Evolutionary conservation across 2,797 vertebrate genomes (phyloP), one percentile per base, ranked within the genome.

Genomic region (Diplodus puntazzo): DNA sequence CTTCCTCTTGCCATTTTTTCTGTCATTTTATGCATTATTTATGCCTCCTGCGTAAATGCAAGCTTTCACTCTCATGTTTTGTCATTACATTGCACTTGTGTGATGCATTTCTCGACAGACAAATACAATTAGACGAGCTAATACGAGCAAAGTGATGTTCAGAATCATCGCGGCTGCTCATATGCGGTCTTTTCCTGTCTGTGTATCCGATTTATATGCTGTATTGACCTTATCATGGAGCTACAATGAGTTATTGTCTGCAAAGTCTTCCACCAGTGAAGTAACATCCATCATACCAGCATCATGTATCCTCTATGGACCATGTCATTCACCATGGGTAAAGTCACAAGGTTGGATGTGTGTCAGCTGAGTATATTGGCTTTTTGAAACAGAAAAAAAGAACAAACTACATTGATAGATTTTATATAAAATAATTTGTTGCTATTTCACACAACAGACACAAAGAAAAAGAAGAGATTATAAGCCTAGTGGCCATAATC

Each of bases 61-160:
- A 27, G 2, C 52, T 54, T 77, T 64, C 6, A 20, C 60, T 65
- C 65, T 63, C 21, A 11, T 66, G 17, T 25, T 62, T 64, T 69
- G 64, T 71, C 54, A 18, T 64, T 39, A 20, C 43, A 5, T n/a
- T 2, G 17, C 57, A 12, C 62, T 61, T 18, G 25, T 48, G 49
- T 18, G 64, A 84, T 86, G 77, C 48, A 76, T 78, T 43, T 23
- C 42, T 34, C 39, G 3, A 70, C 12, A 53, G 64, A 65, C 74
- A 48, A 81, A 81, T 74, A 67, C 45, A 59, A 52, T 73, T 62
- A 53, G 63, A 61, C 52, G 1, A 17, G 52, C 78, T 52, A 62
- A 82, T 68, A 48, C 39, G 66, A 79, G 65, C 57, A 78, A 64
- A 71, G 67, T 20, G 57, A 72, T 68, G 59, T 73, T 57, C 23